Evolutionary conservation across 1,140 invertebrate species (phyloP).

Genomic region (Cyclargus thomasi): DNA sequence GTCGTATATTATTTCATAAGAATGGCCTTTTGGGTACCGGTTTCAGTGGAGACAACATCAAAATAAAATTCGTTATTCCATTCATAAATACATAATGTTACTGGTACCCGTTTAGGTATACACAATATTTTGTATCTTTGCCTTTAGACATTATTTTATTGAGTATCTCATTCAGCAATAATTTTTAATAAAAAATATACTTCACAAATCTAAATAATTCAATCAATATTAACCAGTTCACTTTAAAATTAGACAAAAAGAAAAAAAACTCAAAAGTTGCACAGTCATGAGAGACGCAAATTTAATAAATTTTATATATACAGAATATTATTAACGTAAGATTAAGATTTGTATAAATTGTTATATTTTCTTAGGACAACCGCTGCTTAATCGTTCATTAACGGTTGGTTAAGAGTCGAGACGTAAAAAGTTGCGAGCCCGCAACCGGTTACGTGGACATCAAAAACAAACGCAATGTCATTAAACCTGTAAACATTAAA

Average conservation of each 20-base stretch:
- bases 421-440: neutral
- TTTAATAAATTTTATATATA: too few species aligned
- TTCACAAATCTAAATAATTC: too few species aligned
- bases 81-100: neutral
- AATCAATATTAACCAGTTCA: too few species aligned
- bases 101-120: too few species aligned
- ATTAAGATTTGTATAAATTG: neutral
- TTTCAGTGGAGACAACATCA: neutral
- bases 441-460: neutral
- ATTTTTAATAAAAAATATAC: too few species aligned
- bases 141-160: too few species aligned
- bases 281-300: too few species aligned
- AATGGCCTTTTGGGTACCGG: neutral
- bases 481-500: constrained; percentile 3
- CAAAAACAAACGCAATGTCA: neutral
- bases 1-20: neutral
- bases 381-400: neutral
- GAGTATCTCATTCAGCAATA: too few species aligned
- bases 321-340: too few species aligned
- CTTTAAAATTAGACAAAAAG: too few species aligned
- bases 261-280: too few species aligned
- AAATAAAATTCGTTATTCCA: neutral
- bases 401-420: neutral
- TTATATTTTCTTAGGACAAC: neutral
- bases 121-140: too few species aligned